A percentile compares a stretch with the other conserved stretches of the same genome.
These are phyloP conservation scores for Drosophila acutilabella DNA, from an alignment of 2,888 invertebrate species.

Conservation along the genomic window DNA sequence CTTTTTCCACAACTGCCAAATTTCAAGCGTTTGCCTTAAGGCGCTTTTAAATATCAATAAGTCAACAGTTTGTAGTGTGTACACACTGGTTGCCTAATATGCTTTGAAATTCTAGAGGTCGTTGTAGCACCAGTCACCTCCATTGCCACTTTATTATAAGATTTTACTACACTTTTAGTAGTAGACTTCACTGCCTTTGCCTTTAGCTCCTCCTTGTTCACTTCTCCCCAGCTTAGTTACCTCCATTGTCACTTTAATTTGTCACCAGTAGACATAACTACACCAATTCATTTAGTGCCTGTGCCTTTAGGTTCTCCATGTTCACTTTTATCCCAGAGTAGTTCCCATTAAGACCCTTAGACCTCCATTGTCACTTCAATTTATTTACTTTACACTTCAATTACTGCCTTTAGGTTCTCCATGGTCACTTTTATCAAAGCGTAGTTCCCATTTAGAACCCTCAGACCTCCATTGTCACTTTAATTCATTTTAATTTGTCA, in stretches of 20 bases:
- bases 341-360: no score
- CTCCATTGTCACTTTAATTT: background rate
- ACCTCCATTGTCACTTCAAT: constrained; percentile 2
- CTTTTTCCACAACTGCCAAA: constrained; percentile 1
- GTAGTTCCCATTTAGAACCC: no score
- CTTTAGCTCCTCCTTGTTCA: background rate
- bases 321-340: background rate
- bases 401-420: background rate
- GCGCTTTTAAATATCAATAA: background rate
- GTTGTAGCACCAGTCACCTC: background rate
- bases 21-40: no score
- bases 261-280: no score
- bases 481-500: background rate
- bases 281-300: background rate
- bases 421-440: background rate
- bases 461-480: constrained; percentile 4
- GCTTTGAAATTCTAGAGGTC: background rate
- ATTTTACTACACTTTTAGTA: background rate
- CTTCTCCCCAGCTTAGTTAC: background rate
- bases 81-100: background rate
- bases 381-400: no score
- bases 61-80: background rate
- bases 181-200: background rate
- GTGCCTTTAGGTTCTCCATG: background rate
- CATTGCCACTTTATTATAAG: background rate